Base-by-base conservation (phyloP, 2,113 vertebrate genomes). In the Oncorhynchus mykiss region DNA sequence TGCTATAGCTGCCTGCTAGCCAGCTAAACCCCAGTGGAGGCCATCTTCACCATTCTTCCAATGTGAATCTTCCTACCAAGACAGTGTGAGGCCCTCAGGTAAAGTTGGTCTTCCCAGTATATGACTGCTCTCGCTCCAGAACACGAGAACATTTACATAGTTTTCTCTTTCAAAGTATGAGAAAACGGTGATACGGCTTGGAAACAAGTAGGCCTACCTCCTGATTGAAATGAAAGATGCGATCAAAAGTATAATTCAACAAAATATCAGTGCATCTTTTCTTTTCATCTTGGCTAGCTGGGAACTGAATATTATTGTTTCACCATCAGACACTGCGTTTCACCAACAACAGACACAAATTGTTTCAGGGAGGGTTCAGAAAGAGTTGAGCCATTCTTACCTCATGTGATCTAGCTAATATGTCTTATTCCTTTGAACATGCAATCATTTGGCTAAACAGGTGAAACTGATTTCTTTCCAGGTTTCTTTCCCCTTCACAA, bases 381-480 rank as follows among this genome's bases (percentile, higher is more conserved):
- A 75, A 88, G 88, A 94, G 95, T 95, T 95, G 93, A 93, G 45
- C 84, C 86, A 87, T 88, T 91, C 88, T 87, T 87, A 72, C 78
- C 86, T 88, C 75, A 64, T 87, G 81, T 78, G 71, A 94, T 92
- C 90, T 81, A 78, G 87, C 86, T 90, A 93, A 93, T 91, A 90
- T 88, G 82, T 90, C 90, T 92, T 91, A 92, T 94, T 95, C 93
- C 90, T 93, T 89, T 78, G 91, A 94, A 93, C 93, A 93, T 92
- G 87, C 88, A 92, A 90, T 90, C 84, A 71, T 91, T 93, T 92
- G 92, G 92, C 93, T 93, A 93, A 95, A 94, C 95, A 96, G 95
- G 95, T 96, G 96, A 98, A 93, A 93, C 79, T 94, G 93, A 96
- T 97, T 97, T 95, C 84, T 92, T 90, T 88, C 49, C 20, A 57